phyloP scores from a whole-genome alignment of 2,113 vertebrate genomes.

The Paratilapia polleni region DNA sequence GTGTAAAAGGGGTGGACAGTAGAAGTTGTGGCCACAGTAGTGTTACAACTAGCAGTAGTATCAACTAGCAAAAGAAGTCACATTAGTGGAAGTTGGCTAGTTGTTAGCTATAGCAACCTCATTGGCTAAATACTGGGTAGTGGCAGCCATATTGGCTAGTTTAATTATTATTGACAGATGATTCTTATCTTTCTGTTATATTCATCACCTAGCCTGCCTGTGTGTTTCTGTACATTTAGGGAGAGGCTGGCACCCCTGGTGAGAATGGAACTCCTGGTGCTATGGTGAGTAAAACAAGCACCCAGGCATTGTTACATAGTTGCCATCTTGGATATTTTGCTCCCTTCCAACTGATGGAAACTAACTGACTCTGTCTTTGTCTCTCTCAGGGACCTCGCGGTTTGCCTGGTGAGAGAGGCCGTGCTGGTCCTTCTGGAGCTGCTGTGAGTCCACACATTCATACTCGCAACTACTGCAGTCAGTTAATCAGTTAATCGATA shows the following conservation, averaged over 20 bases:
- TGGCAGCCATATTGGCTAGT: not conserved
- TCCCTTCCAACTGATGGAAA: not conserved
- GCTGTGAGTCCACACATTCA: constrained; percentile 87
- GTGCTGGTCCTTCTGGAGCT: constrained; percentile 86
- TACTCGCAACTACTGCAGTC: not conserved
- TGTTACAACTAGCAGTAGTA: not conserved
- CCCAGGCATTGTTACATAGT: not conserved
- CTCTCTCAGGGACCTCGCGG: constrained; percentile 91
- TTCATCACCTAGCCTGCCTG: not conserved
- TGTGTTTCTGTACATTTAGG: constrained; percentile 75
- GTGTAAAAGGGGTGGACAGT: not conserved
- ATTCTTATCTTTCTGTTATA: not conserved
- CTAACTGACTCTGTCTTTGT: not conserved
- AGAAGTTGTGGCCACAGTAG: not conserved
- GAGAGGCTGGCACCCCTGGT: constrained; percentile 90
- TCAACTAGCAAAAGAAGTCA: not conserved
- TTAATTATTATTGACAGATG: not conserved
- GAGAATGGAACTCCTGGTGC: constrained; percentile 96
- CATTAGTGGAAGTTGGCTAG: not conserved
- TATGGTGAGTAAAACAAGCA: constrained; percentile 82
- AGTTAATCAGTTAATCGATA: not conserved
- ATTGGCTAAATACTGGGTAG: not conserved
- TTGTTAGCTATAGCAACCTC: not conserved
- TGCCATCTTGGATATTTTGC: not conserved
- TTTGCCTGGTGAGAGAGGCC: constrained; percentile 96